Evolutionary conservation across 2,797 vertebrate species (phyloP).

Genomic region (Yasuhikotakia modesta): DNA sequence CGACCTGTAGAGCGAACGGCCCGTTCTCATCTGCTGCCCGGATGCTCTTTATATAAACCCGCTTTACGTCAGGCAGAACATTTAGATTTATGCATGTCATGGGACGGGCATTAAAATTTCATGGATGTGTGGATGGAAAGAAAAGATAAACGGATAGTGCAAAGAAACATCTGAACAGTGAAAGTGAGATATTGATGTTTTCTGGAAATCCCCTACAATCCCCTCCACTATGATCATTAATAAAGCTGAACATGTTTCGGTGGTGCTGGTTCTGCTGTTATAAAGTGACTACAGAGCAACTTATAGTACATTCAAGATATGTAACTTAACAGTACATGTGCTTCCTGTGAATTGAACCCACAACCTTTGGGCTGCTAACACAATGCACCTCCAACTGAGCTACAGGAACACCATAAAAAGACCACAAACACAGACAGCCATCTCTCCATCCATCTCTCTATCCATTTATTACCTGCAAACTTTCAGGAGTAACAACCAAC

Average conservation of each 20-base stretch:
- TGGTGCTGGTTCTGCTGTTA: not conserved
- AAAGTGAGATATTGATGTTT: constrained; percentile 37
- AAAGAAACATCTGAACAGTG: constrained; percentile 21
- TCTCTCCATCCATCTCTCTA: too few relatives aligned
- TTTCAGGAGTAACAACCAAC: too few relatives aligned
- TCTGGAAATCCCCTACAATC: constrained; percentile 34
- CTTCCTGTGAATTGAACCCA: too few relatives aligned
- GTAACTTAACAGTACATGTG: too few relatives aligned
- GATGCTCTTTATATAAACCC: constrained; percentile 12
- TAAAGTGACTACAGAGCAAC: too few relatives aligned
- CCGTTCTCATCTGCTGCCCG: constrained; percentile 8
- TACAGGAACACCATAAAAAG: too few relatives aligned
- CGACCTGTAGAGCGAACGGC: constrained; percentile 45
- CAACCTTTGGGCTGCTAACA: too few relatives aligned
- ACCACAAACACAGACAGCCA: too few relatives aligned
- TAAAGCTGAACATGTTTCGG: not conserved
- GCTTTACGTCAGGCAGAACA: constrained; percentile 6
- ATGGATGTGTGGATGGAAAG: constrained; percentile 25
- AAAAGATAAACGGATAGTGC: constrained; percentile 17
- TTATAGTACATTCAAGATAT: too few relatives aligned
- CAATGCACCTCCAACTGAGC: too few relatives aligned
- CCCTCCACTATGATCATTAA: constrained; percentile 23
- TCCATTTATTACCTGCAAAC: too few relatives aligned
- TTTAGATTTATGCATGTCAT: constrained; percentile 36
- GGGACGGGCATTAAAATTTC: constrained; percentile 42